Percentiles rank a stretch among this genome's conserved stretches.
These are phyloP conservation scores for Amphimallon solstitiale DNA, from an alignment of 2,888 invertebrate species.

Conservation along the genomic window DNA sequence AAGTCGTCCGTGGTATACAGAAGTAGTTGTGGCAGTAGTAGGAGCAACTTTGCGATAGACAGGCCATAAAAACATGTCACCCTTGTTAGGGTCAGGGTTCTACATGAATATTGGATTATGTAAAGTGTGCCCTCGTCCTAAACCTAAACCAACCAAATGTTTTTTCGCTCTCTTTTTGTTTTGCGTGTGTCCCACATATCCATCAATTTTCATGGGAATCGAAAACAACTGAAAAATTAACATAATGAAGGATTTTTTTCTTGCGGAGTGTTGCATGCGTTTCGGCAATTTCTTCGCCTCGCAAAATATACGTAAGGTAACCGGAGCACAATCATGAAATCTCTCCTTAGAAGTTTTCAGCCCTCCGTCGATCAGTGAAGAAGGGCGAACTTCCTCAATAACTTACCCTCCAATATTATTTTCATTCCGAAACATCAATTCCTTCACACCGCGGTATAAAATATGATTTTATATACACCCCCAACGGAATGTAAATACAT, in stretches of 20 bases:
- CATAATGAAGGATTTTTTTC: conserved; percentile 33
- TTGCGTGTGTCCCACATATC: not conserved
- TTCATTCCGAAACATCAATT: conserved; percentile 63
- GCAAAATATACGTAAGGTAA: conserved; percentile 11
- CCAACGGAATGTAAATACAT: conserved; percentile 50
- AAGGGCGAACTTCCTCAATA: conserved; percentile 53
- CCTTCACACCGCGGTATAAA: conserved; percentile 57
- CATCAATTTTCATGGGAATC: conserved; percentile 36
- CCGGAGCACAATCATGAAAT: conserved; percentile 23
- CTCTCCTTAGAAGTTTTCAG: conserved; percentile 15
- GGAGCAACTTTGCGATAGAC: conserved; percentile 39
- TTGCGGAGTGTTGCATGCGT: conserved; percentile 2
- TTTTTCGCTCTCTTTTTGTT: not conserved
- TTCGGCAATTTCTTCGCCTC: not conserved
- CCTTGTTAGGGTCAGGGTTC: conserved; percentile 44
- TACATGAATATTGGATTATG: conserved; percentile 52
- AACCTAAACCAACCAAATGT: conserved; percentile 17
- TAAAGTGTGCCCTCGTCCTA: conserved; percentile 39
- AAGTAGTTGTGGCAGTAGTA: not conserved
- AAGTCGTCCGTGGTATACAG: not conserved
- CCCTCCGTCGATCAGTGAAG: conserved; percentile 42
- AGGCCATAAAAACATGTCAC: conserved; percentile 48
- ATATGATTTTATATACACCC: conserved; percentile 60
- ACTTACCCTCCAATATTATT: conserved; percentile 58
- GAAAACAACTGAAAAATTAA: conserved; percentile 35